Evolutionary conservation across 2,888 invertebrate genomes (phyloP).

Genomic region (Rotaria socialis): DNA sequence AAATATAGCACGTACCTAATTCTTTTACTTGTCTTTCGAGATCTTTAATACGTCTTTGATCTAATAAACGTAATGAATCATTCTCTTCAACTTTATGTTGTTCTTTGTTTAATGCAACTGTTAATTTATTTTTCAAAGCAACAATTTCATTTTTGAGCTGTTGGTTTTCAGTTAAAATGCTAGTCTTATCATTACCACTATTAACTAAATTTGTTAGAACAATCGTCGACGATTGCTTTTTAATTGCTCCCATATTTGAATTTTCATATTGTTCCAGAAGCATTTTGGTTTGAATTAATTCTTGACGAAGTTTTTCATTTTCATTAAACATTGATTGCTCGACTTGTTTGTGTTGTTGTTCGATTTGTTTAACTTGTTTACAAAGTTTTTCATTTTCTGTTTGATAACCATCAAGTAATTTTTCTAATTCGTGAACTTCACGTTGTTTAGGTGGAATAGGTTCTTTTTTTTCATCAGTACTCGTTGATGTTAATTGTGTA

Average conservation of each 20-base stretch:
- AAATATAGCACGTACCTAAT: neutral
- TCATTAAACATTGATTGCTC: slow-evolving; percentile 27
- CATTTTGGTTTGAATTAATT: slow-evolving; percentile 7
- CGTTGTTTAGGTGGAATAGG: neutral
- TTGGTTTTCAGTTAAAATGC: neutral
- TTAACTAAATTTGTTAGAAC: neutral
- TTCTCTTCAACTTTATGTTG: neutral
- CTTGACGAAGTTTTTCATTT: slow-evolving; percentile 27
- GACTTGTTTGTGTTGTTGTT: slow-evolving; percentile 6
- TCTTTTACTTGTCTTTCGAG: slow-evolving; percentile 24
- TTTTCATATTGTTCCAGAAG: neutral
- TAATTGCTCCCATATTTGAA: neutral
- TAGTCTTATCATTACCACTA: neutral
- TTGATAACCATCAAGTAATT: slow-evolving; percentile 54
- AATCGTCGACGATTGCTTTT: neutral
- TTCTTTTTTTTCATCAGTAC: neutral
- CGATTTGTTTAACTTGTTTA: slow-evolving; percentile 52
- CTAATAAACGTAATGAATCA: neutral
- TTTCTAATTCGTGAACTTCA: slow-evolving; percentile 56
- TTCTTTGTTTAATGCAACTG: neutral
- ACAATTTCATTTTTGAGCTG: slow-evolving; percentile 10
- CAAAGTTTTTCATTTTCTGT: slow-evolving; percentile 56
- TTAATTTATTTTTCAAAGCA: neutral
- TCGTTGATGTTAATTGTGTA: neutral
- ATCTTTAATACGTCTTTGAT: slow-evolving; percentile 28